These are phyloP conservation scores for Mythimna impura DNA, from an alignment of 2,888 invertebrate species.

Conservation along the genomic window DNA sequence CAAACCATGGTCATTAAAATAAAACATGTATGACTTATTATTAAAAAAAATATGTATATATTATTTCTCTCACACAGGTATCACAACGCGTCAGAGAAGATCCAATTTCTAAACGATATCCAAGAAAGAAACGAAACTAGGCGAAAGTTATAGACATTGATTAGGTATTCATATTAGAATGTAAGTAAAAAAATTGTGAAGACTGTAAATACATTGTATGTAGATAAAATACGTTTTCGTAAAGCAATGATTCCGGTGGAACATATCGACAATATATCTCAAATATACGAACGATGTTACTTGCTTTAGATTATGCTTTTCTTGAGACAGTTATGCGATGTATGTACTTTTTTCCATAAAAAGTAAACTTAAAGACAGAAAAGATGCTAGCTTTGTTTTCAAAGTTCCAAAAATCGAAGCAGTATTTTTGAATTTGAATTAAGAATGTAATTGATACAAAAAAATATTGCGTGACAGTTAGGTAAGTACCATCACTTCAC, in stretches of 20 bases:
- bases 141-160: slow-evolving; percentile 78
- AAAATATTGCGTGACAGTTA: background rate
- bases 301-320: slow-evolving; percentile 41
- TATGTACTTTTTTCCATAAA: background rate
- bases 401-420: fast-evolving
- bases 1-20: too few species aligned
- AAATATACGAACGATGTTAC: slow-evolving; percentile 55
- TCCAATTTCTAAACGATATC: slow-evolving; percentile 75
- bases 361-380: too few species aligned
- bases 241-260: slow-evolving; percentile 84
- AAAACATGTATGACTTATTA: too few species aligned
- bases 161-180: slow-evolving; percentile 61
- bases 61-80: slow-evolving; percentile 73
- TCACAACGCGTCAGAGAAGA: slow-evolving; percentile 72
- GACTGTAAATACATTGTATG: slow-evolving; percentile 87
- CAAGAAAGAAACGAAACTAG: slow-evolving; percentile 81
- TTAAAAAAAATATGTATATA: background rate
- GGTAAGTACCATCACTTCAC: slow-evolving; percentile 4
- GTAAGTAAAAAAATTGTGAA: slow-evolving; percentile 78
- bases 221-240: slow-evolving; percentile 73
- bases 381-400: background rate
- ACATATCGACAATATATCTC: slow-evolving; percentile 87
- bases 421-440: background rate
- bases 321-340: slow-evolving; percentile 14
- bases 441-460: background rate